These are phyloP conservation scores for Diachasmimorpha longicaudata DNA, from an alignment of 1,140 invertebrate genomes.

Conservation along the genomic window DNA sequence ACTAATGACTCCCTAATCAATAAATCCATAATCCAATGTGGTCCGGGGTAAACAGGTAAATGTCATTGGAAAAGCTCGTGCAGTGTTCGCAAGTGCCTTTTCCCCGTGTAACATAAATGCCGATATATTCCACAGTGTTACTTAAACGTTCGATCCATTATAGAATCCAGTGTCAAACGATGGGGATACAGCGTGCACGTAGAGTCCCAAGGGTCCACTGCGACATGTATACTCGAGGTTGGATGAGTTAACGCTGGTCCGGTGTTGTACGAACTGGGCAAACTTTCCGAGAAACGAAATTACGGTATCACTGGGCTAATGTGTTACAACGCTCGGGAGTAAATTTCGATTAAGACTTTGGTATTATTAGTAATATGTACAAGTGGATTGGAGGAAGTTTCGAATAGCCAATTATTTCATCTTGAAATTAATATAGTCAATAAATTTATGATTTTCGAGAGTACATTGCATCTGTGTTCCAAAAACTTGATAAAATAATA, in stretches of 20 bases:
- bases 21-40: not conserved
- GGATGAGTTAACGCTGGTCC: not conserved
- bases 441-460: too few relatives aligned
- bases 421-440: too few relatives aligned
- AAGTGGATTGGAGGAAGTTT: not conserved
- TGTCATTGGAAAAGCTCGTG: not conserved
- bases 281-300: conserved; percentile 19
- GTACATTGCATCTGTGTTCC: too few relatives aligned
- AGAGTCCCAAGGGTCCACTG: not conserved
- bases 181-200: not conserved
- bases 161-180: conserved; percentile 13
- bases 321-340: conserved; percentile 22
- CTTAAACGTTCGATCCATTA: conserved; percentile 15
- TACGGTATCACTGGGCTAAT: conserved; percentile 30
- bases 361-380: conserved; percentile 21
- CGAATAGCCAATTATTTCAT: not conserved
- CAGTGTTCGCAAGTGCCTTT: not conserved
- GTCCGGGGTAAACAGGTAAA: not conserved
- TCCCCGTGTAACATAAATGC: not conserved
- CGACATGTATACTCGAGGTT: not conserved
- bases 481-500: too few relatives aligned
- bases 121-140: conserved; percentile 1
- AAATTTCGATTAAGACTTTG: conserved; percentile 35
- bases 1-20: not conserved
- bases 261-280: not conserved